These are phyloP conservation scores for Vombatus ursinus DNA, from an alignment of 2,113 vertebrate species.

Conservation along the genomic window DNA sequence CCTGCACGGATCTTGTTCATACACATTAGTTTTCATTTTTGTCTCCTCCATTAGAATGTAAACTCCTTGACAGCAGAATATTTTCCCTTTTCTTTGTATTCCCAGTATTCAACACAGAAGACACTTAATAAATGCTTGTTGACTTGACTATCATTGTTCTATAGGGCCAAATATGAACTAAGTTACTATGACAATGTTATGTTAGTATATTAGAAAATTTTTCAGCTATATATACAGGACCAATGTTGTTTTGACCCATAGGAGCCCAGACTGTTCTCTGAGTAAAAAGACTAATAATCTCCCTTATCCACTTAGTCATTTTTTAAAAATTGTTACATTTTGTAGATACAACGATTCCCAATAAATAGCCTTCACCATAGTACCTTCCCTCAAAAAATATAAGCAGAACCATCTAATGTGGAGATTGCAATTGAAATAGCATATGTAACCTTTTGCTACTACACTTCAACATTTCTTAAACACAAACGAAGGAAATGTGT, in stretches of 20 bases:
- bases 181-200: background rate
- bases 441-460: no score
- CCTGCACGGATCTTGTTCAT: background rate
- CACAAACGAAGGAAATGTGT: no score
- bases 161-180: background rate
- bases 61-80: background rate
- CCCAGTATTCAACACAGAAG: background rate
- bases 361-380: no score
- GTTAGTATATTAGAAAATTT: background rate
- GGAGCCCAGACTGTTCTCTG: background rate
- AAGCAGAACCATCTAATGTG: no score
- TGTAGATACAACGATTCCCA: no score
- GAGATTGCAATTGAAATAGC: no score
- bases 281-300: background rate
- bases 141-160: background rate
- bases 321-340: no score
- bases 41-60: background rate
- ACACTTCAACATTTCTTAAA: no score
- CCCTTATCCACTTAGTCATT: background rate
- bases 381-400: no score
- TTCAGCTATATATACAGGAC: background rate
- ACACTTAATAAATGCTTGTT: background rate
- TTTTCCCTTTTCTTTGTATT: background rate
- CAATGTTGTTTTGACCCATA: background rate
- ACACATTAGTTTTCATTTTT: background rate